Evolutionary conservation across 2,113 vertebrate species (phyloP), one percentile per base, ranked within the genome.

Genomic region (Pachyramphus minor): DNA sequence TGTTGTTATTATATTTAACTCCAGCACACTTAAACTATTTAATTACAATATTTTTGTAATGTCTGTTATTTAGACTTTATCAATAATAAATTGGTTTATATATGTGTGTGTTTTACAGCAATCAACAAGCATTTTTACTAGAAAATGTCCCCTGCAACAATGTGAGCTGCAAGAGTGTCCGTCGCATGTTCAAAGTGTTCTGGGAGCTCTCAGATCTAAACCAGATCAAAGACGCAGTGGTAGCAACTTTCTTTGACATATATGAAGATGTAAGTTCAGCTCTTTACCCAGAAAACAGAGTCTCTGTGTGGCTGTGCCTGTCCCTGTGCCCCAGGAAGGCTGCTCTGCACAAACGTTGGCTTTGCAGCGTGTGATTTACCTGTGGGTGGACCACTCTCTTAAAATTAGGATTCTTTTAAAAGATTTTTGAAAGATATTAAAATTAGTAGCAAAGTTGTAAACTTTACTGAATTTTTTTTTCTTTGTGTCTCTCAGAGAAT

Each of bases 171-270:
- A 97, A 89, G 44, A 95, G 94, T 0, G 96, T 85, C 1, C 98
- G 97, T 27, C 98, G 99, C 14, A 99, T 98, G 98, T 99, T 99
- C 86, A 98, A 76, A 88, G 98, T 99, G 90, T 99, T 98, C 96
- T 99, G 99, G 99, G 99, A 99, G 82, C 99, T 99, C 67, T 96
- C 97, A 0, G 99, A 99, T 93, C 98, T 99, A 53, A 99, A 98
- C 75, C 98, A 98, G 96, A 98, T 99, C 97, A 98, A 98, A 84
- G 98, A 98, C 21, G 99, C 99, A 0, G 68, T 97, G 91, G 97
- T 99, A 52, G 98, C 99, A 14, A 99, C 99, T 23, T 99, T 99
- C 98, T 99, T 99, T 95, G 99, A 99, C 98, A 99, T 99, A 97
- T 99, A 99, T 6, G 99, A 99, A 97, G 99, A 99, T 11, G 99